phyloP scores from a whole-genome alignment of 2,113 vertebrate genomes.

The Tapirus terrestris region DNA sequence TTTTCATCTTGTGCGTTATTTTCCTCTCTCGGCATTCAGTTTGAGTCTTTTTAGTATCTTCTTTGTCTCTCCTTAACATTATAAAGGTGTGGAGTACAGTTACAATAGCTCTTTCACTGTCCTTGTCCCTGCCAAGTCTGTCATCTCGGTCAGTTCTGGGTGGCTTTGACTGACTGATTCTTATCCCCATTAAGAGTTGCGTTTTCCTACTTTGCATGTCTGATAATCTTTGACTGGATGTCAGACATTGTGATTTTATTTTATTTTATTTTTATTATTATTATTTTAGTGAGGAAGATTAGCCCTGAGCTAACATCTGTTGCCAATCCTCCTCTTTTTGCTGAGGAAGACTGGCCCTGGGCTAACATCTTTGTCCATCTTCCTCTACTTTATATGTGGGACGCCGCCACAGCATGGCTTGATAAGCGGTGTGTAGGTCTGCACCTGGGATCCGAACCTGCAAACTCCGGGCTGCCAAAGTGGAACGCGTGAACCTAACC shows the following conservation, averaged over 20 bases:
- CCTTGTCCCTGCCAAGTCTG: not conserved
- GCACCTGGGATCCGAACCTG: too few relatives aligned
- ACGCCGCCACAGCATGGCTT: too few relatives aligned
- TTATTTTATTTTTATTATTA: not conserved
- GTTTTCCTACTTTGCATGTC: not conserved
- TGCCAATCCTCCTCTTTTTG: too few relatives aligned
- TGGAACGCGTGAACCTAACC: too few relatives aligned
- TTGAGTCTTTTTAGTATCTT: not conserved
- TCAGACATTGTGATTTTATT: not conserved
- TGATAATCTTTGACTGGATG: not conserved
- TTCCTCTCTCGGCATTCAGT: not conserved
- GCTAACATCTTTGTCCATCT: too few relatives aligned
- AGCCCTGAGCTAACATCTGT: too few relatives aligned
- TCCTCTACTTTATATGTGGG: too few relatives aligned
- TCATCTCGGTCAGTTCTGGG: not conserved
- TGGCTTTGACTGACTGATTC: not conserved
- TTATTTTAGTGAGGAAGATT: too few relatives aligned
- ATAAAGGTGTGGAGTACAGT: not conserved
- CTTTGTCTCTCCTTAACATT: not conserved
- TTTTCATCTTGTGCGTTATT: rapidly evolving
- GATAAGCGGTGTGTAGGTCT: too few relatives aligned
- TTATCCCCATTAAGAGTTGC: not conserved
- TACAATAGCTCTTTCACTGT: not conserved
- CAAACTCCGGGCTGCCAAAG: too few relatives aligned
- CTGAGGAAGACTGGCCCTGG: too few relatives aligned